These are phyloP conservation scores for Ostrea denselamellosa DNA, from an alignment of 1,140 invertebrate species.

Conservation along the genomic window DNA sequence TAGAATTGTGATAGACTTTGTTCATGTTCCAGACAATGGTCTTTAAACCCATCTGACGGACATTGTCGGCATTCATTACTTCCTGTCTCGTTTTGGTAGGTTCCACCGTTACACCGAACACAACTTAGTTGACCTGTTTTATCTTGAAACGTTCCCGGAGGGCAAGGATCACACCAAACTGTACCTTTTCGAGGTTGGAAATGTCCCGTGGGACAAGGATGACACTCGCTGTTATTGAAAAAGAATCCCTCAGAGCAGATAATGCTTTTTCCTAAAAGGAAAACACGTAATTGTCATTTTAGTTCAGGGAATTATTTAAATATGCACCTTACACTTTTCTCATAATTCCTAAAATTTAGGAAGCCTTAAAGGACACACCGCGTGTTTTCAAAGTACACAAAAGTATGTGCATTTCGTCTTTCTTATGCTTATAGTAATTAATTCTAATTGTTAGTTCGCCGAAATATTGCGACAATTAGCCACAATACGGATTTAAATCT, in stretches of 20 bases:
- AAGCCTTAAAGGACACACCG: too few relatives aligned
- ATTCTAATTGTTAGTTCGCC: too few relatives aligned
- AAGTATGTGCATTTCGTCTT: too few relatives aligned
- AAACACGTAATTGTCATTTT: not conserved
- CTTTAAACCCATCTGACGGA: not conserved
- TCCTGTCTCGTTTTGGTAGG: not conserved
- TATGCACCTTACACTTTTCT: too few relatives aligned
- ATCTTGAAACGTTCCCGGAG: not conserved
- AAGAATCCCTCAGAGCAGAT: not conserved
- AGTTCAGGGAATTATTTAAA: too few relatives aligned
- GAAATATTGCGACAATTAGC: too few relatives aligned
- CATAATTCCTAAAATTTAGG: too few relatives aligned
- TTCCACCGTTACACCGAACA: not conserved
- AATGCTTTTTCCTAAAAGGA: not conserved
- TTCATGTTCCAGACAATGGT: not conserved
- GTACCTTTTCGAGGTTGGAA: not conserved
- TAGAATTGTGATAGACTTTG: not conserved
- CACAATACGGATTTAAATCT: too few relatives aligned
- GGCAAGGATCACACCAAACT: not conserved
- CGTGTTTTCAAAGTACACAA: too few relatives aligned
- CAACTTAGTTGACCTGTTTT: not conserved
- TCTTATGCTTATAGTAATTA: too few relatives aligned
- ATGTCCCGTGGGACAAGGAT: not conserved
- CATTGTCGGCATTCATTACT: not conserved
- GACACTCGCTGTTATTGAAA: not conserved